These are phyloP conservation scores for Diglossa cyanea DNA, from an alignment of 2,797 vertebrate genomes.

Conservation along the genomic window DNA sequence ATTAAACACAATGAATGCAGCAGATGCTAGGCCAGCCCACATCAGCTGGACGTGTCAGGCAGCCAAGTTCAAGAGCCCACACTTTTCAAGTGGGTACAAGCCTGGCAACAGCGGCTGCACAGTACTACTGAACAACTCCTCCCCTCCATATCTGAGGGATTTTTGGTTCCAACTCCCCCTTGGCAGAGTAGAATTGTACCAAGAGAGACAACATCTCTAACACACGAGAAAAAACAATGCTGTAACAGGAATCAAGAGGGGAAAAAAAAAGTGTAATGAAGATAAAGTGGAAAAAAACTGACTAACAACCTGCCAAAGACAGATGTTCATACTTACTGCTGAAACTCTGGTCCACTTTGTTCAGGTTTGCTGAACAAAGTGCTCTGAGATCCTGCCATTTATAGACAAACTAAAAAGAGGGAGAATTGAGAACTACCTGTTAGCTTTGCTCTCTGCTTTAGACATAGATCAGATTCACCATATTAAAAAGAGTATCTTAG, in stretches of 20 bases:
- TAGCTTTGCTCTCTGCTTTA: background rate
- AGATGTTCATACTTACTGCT: slow-evolving; percentile 30
- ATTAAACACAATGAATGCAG: slow-evolving; percentile 88
- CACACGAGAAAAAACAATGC: background rate
- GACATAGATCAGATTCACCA: background rate
- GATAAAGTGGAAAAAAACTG: background rate
- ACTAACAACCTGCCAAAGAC: slow-evolving; percentile 30
- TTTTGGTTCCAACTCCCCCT: slow-evolving; percentile 49
- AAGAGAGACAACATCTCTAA: background rate
- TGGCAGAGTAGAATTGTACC: background rate
- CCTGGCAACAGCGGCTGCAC: slow-evolving; percentile 63
- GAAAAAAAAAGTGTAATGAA: background rate
- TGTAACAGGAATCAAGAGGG: background rate
- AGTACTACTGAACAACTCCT: slow-evolving; percentile 49
- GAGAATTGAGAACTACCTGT: background rate
- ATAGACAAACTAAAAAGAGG: background rate
- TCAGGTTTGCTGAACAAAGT: slow-evolving; percentile 53
- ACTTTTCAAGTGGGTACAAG: slow-evolving; percentile 76
- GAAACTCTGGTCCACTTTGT: slow-evolving; percentile 32
- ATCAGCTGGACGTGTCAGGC: slow-evolving; percentile 79
- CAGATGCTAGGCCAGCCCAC: slow-evolving; percentile 87
- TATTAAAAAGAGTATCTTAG: background rate
- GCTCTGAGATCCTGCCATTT: slow-evolving; percentile 39
- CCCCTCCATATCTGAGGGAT: slow-evolving; percentile 36
- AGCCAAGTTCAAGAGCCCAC: slow-evolving; percentile 75